Conservation (phyloP, 1,140 invertebrate species). For the Cyclargus thomasi region DNA sequence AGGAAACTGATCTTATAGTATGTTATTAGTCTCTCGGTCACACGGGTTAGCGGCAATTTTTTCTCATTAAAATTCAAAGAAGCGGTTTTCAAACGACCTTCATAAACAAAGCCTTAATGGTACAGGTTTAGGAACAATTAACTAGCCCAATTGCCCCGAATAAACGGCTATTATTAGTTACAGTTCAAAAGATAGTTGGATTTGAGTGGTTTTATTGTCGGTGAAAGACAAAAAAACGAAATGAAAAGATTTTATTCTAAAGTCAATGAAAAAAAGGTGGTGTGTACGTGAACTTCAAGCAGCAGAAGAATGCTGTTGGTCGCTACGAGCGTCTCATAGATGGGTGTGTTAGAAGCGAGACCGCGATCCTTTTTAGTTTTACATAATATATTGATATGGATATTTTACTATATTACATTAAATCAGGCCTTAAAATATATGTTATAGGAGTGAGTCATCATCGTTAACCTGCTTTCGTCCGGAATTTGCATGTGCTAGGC, state of each 20-base stretch:
- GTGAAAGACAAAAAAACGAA: too few species aligned
- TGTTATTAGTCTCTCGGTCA: slow-evolving; percentile 2
- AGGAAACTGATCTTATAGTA: slow-evolving; percentile 11
- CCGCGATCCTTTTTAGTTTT: too few species aligned
- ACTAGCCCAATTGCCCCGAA: slow-evolving; percentile 2
- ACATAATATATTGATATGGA: too few species aligned
- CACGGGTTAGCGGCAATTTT: slow-evolving; percentile 22
- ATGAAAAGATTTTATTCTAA: too few species aligned
- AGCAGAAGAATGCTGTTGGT: too few species aligned
- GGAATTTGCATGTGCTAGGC: not conserved
- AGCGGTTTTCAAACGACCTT: slow-evolving; percentile 29
- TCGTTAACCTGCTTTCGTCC: slow-evolving; percentile 13
- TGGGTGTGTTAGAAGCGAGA: too few species aligned
- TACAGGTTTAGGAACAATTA: slow-evolving; percentile 23
- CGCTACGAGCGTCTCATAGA: too few species aligned
- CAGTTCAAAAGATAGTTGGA: too few species aligned
- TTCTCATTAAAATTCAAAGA: slow-evolving; percentile 27
- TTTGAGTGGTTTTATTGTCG: too few species aligned
- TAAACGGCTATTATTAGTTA: slow-evolving; percentile 8
- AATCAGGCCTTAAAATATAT: not conserved
- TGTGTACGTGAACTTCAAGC: too few species aligned
- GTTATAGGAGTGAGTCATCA: not conserved
- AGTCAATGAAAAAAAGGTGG: too few species aligned
- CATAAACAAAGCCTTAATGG: slow-evolving; percentile 28
- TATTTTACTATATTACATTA: too few species aligned